Evolutionary conservation across 2,113 vertebrate species (phyloP).

Genomic region (Eretmochelys imbricata): DNA sequence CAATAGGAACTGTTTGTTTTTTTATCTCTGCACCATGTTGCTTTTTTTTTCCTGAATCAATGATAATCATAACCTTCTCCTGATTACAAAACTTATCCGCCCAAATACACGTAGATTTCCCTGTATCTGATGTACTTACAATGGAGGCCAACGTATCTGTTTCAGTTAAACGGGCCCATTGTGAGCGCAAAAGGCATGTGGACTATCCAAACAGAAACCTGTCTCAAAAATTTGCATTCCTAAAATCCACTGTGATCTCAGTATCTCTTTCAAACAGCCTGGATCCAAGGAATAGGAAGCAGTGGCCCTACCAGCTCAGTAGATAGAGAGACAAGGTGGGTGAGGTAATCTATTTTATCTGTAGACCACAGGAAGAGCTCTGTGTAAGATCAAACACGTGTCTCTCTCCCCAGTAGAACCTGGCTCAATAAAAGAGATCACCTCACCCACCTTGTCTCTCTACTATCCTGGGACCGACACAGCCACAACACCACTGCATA

Average conservation of each 20-base stretch:
- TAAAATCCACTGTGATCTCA: neutral
- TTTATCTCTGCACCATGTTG: neutral
- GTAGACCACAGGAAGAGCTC: neutral
- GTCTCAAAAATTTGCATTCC: constrained; percentile 11
- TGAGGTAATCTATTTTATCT: neutral
- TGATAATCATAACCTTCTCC: neutral
- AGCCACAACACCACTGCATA: neutral
- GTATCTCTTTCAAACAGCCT: neutral
- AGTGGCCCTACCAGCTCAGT: neutral
- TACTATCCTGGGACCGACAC: neutral
- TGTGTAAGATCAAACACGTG: neutral
- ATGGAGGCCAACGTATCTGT: constrained; percentile 16
- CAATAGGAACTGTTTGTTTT: neutral
- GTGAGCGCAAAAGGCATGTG: constrained; percentile 10
- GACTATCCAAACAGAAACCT: constrained; percentile 23
- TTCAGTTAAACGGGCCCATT: constrained; percentile 37
- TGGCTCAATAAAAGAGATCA: neutral
- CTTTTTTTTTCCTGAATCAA: neutral
- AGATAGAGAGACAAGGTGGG: neutral
- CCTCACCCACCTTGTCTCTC: neutral
- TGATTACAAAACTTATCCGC: neutral
- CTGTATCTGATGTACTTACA: neutral
- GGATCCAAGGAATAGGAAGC: neutral
- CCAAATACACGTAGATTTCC: neutral
- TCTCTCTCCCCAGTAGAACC: neutral